Evolutionary conservation across 2,888 invertebrate species (phyloP), one percentile per base, ranked within the genome.

Genomic region (Aquatica leii): DNA sequence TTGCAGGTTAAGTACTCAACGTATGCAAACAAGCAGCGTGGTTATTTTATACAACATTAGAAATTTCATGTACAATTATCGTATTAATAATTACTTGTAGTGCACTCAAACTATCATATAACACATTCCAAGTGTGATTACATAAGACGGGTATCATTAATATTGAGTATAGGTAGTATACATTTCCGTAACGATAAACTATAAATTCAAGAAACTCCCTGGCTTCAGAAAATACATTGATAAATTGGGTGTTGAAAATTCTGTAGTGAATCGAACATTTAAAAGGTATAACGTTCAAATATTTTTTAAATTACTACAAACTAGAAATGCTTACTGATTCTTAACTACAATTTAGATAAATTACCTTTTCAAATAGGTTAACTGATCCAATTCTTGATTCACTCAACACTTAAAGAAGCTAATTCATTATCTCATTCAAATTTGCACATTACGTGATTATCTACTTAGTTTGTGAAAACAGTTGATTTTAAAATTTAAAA

Each of bases 61-160:
- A 14, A n/a, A 40, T 14, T 43, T 17, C 17, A 17, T 43, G 14
- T 15, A 15, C 24, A 24, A 24, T 24, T 24, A 43, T 12, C 1
- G 43, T 15, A 2, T 43, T 43, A 17, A 43, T 17, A 43, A 17
- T 43, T 43, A 12, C n/a, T 43, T 17, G 4, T 6, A 24, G 24
- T 4, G 24, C 24, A 24, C 17, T 43, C 14, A 43, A 43, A 15
- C 43, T 43, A 43, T 15, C 43, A 40, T 14, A 43, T 43, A 43
- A 43, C 43, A 43, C 12, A 43, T 43, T 43, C 43, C 43, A 43
- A 43, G n/a, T 43, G 43, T 17, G 17, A 43, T 43, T 43, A 43
- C 14, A 8, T 43, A 43, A 43, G 43, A 43, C 12, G 43, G 12
- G 4, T 43, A 15, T 8, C 15, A 43, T 43, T 43, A 43, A 43